Base-by-base conservation (phyloP, 1,140 invertebrate species). In the Tribolium madens region DNA sequence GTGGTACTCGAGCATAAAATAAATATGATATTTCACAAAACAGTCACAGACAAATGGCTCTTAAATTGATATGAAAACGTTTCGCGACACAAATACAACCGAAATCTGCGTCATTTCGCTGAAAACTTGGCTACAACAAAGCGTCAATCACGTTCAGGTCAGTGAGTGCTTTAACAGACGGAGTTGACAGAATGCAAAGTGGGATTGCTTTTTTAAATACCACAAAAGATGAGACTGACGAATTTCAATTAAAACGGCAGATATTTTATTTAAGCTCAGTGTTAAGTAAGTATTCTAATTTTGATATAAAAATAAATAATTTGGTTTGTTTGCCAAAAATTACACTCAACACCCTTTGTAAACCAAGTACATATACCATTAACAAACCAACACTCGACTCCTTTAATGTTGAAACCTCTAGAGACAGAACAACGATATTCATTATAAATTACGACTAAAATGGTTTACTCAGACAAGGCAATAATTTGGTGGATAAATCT, bases 141-240 rank as follows among this genome's bases (percentile, higher is more conserved):
- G 21, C 57, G 57, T 64, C 57, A 64, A 64, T 64, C 57, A 64
- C 57, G 26, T 64, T 64, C 57, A 33, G 21, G 57, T 33, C 57
- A 64, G 21, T 14, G 57, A 64, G 14, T 64, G 14, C 14, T 64
- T 64, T 21, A 31, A n/a, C 52, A 57, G 15, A 50, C 48, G 15
- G 48, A 15, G 48, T 50, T 50, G 15, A 50, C 47, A 50, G 12
- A 50, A 50, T 50, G 13, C 36, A 7, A n/a, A 42, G 36, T 42
- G 36, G n/a, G n/a, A 42, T 42, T 42, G n/a, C 36, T 42, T 42
- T 42, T 42, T 42, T 42, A 42, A 42, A 42, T 9, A 42, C 36
- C 36, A 42, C 36, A 42, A 42, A 42, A 42, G 36, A 42, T 42
- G 36, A 4, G 36, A 42, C 36, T 42, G 6, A 7, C n/a, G 5